Evolutionary conservation across 2,113 vertebrate genomes (phyloP).

Genomic region (Aramus guarauna): DNA sequence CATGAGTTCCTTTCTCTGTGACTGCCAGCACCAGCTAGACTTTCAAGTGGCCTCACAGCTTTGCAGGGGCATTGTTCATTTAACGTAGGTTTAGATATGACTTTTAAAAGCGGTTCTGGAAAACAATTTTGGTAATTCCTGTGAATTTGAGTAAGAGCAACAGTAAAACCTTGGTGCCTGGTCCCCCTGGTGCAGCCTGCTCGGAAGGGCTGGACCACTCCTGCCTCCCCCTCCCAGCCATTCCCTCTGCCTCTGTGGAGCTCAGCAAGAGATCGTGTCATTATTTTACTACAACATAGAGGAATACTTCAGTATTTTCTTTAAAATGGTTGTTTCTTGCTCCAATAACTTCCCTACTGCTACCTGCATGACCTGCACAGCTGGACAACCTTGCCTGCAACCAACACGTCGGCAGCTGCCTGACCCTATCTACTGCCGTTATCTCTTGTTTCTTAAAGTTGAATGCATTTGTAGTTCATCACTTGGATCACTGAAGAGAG

Average conservation of each 20-base stretch:
- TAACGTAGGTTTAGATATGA: background rate
- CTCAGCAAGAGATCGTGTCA: background rate
- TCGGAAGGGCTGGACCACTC: background rate
- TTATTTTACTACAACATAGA: background rate
- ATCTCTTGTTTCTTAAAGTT: background rate
- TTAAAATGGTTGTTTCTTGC: background rate
- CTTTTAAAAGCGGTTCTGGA: background rate
- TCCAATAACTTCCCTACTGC: background rate
- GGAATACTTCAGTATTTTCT: background rate
- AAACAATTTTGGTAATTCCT: background rate
- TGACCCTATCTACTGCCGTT: background rate
- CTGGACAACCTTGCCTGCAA: background rate
- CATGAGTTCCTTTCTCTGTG: background rate
- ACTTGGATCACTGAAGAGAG: background rate
- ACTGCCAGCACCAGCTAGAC: background rate
- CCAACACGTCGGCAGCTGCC: fast-evolving
- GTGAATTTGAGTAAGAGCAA: background rate
- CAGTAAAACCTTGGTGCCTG: fast-evolving
- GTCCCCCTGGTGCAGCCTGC: background rate
- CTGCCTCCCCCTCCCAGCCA: background rate
- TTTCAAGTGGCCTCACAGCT: background rate
- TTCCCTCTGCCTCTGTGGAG: background rate
- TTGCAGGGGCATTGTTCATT: background rate
- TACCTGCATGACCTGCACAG: background rate
- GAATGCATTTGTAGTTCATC: background rate